phyloP scores from a whole-genome alignment of 2,797 vertebrate species.

The Enteromius thamalakanensis region DNA sequence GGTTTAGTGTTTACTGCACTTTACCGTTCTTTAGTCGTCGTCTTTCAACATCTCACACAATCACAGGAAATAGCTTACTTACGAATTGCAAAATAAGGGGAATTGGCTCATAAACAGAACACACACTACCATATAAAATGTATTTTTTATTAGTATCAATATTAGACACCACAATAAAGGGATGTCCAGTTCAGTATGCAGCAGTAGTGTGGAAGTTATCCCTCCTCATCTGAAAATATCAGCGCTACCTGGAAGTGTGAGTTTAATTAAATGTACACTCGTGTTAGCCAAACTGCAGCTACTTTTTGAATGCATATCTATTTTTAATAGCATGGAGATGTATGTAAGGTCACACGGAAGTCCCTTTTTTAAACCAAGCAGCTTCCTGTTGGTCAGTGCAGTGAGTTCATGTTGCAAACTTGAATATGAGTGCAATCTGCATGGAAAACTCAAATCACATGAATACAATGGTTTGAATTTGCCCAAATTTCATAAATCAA shows the following conservation, averaged over 20 bases:
- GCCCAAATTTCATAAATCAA: background rate
- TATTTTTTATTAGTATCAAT: slow-evolving; percentile 27
- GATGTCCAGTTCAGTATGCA: background rate
- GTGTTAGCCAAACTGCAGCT: background rate
- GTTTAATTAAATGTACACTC: background rate
- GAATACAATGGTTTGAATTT: background rate
- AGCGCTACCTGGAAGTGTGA: background rate
- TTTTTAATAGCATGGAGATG: background rate
- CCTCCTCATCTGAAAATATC: background rate
- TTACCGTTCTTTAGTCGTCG: background rate
- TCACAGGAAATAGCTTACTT: background rate
- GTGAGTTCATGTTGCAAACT: background rate
- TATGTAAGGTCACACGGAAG: background rate
- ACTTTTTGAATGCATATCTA: background rate
- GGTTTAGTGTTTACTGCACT: background rate
- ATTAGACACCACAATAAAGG: background rate
- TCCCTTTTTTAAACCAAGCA: background rate
- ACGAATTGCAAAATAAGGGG: background rate
- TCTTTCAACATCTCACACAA: background rate
- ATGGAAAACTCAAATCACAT: background rate
- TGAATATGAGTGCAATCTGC: background rate
- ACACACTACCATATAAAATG: background rate
- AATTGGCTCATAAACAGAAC: background rate
- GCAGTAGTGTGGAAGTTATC: background rate
- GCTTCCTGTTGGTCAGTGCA: background rate